Conservation (phyloP, 2,888 invertebrate genomes). For the Nomada ruficornis region DNA sequence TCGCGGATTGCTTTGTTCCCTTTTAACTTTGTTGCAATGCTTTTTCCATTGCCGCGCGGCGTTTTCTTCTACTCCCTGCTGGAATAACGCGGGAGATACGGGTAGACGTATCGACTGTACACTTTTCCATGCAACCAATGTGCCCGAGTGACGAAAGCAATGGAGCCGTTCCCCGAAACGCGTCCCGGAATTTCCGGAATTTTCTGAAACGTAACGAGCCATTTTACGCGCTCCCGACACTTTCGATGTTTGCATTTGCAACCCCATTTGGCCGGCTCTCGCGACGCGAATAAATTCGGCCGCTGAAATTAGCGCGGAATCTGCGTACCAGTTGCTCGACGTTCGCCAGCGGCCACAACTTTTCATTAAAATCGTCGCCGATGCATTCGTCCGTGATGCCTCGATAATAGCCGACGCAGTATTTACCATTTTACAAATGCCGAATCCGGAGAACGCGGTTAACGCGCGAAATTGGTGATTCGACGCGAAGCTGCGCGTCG, state of each 20-base stretch:
- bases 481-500: not conserved
- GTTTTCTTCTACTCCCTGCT: not conserved
- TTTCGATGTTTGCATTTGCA: conserved; percentile 35
- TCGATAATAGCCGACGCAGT: not conserved
- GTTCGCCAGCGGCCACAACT: not conserved
- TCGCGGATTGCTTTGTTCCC: conserved; percentile 2
- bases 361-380: conserved; percentile 26
- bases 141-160: too few species aligned
- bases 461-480: not conserved
- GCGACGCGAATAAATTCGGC: conserved; percentile 22
- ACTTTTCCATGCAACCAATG: too few species aligned
- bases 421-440: not conserved
- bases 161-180: not conserved
- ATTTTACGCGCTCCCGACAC: conserved; percentile 17
- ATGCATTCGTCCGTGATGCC: conserved; percentile 10
- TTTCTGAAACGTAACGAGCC: conserved; percentile 35
- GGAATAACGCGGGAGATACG: too few species aligned
- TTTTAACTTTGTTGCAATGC: not conserved
- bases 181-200: conserved; percentile 16
- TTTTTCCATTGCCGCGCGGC: not conserved
- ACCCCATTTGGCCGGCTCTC: conserved; percentile 21
- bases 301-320: conserved; percentile 7
- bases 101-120: too few species aligned
- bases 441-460: not conserved
- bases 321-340: not conserved